Percentiles rank a stretch among this genome's conserved stretches.
Evolutionary conservation across 1,140 invertebrate genomes (phyloP).

Genomic region (Diprion similis): DNA sequence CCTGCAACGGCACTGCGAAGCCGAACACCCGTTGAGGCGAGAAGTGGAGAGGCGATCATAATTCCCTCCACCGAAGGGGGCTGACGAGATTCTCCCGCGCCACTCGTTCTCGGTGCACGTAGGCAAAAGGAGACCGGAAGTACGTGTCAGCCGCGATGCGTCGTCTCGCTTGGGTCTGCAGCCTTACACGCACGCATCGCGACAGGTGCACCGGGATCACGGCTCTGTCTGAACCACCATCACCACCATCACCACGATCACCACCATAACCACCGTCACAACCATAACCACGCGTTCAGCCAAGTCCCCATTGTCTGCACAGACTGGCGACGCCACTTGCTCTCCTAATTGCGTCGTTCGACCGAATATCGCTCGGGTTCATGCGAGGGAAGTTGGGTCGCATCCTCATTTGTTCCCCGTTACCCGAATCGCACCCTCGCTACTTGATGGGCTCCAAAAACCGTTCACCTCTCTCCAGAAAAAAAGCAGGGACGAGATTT

Average conservation of each 20-base stretch:
- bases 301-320: not conserved
- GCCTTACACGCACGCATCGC: not conserved
- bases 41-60: too few relatives aligned
- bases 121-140: constrained; percentile 2
- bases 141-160: not conserved
- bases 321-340: not conserved
- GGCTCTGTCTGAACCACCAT: not conserved
- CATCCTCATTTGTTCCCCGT: too few relatives aligned
- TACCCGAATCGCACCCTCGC: too few relatives aligned
- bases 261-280: not conserved
- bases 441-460: too few relatives aligned
- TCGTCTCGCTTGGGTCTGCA: too few relatives aligned
- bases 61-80: not conserved
- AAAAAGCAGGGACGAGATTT: too few relatives aligned
- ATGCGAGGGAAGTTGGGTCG: not conserved
- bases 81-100: not conserved
- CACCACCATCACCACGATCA: too few relatives aligned
- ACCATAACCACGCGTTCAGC: not conserved
- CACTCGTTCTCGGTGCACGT: not conserved
- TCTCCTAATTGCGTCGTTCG: not conserved
- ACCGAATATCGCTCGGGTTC: not conserved
- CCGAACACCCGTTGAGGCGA: too few relatives aligned
- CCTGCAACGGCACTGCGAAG: not conserved
- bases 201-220: not conserved
- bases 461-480: too few relatives aligned